A percentile compares a stretch with the other conserved stretches of the same genome.
These are phyloP conservation scores for Pelobates cultripes DNA, from an alignment of 2,797 vertebrate species.

Conservation along the genomic window DNA sequence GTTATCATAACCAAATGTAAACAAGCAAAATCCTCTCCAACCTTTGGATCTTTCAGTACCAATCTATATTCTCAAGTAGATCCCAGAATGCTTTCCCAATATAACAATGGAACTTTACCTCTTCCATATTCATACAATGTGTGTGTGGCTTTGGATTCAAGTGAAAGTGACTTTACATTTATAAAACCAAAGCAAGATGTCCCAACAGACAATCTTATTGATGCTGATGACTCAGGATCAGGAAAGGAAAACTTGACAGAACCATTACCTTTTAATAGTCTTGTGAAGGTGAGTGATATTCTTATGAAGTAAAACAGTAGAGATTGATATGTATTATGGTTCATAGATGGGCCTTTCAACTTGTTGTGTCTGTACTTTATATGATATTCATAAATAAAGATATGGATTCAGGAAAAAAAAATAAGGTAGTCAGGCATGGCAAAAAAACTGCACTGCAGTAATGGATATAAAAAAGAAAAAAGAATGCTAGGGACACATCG, in stretches of 20 bases:
- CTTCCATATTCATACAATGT: conserved; percentile 62
- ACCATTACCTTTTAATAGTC: no score
- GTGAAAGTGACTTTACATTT: conserved; percentile 66
- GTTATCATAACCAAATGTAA: conserved; percentile 14
- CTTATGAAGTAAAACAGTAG: no score
- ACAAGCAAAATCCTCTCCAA: neutral
- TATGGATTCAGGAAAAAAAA: no score
- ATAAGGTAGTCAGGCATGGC: no score
- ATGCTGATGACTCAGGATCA: conserved; percentile 19
- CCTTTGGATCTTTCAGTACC: neutral
- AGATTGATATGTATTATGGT: no score
- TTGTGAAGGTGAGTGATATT: no score
- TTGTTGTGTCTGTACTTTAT: no score
- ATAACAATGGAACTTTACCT: conserved; percentile 20
- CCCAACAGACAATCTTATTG: conserved; percentile 16
- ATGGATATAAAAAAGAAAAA: no score
- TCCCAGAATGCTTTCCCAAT: neutral
- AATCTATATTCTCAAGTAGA: conserved; percentile 12
- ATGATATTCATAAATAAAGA: no score
- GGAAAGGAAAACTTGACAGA: conserved; percentile 3
- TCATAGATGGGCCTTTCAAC: no score
- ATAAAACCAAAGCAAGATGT: conserved; percentile 8
- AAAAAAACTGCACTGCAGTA: no score
- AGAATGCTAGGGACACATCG: no score
- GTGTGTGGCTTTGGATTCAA: conserved; percentile 65